Evolutionary conservation across 2,113 vertebrate genomes (phyloP), one percentile per base, ranked within the genome.

Genomic region (Chlorodrepanis virens): DNA sequence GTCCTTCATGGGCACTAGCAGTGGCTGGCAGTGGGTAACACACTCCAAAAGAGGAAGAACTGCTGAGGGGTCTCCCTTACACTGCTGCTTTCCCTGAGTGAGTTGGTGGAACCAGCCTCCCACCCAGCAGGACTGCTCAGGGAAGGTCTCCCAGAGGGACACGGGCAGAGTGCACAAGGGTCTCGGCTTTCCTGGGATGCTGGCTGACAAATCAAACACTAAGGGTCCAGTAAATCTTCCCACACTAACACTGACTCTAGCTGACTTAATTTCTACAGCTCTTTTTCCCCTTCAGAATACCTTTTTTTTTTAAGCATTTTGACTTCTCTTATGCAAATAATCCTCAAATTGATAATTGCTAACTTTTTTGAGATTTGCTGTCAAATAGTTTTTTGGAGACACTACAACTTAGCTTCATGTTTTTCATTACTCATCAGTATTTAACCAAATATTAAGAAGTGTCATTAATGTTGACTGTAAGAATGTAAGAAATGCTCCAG

Each of bases 121-220:
- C 0, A 18, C 27, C 18, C 69, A 42, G 37, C 50, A 33, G 69
- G 69, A 54, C 15, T 18, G 68, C 28, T 40, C 49, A 27, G 39
- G 7, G 37, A 50, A 40, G 44, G 24, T 42, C 5, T 24, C 12
- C 3, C 9, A n/a, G 8, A 0, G 1, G 52, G 29, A 22, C 14
- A 12, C 35, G 29, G 53, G 23, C 12, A 8, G 44, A 83, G 12
- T 11, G 24, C 24, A 71, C 54, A 35, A 35, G 37, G 24, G 31
- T 28, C 31, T 60, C 0, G 0, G 6, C 31, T 83, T 44, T 44
- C 56, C 67, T 61, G 47, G 31, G 56, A 35, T 60, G 20, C 44
- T 50, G 37, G 29, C 19, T 42, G 37, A 64, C 29, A 44, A 37
- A 44, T 71, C 10, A 25, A 61, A 37, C 25, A 16, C 25, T 13